Conservation (phyloP, 2,113 vertebrate species). For the Candoia aspera region DNA sequence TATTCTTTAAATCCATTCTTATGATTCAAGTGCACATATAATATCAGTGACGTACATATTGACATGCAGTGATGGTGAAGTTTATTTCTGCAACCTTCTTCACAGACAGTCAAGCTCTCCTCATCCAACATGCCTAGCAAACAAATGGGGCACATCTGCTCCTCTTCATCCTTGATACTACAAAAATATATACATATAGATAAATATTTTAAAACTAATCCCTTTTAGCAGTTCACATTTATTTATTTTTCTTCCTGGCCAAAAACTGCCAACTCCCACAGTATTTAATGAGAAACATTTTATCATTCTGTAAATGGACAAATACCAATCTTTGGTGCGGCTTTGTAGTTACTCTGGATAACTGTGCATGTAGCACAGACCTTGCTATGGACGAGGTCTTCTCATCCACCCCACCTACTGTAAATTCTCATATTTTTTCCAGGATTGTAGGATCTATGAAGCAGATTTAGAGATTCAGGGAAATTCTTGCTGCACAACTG, state of each 20-base stretch:
- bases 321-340: background rate
- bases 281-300: background rate
- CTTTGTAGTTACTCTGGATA: background rate
- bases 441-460: background rate
- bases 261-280: background rate
- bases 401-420: background rate
- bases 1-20: background rate
- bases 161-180: constrained; percentile 90
- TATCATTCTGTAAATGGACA: background rate
- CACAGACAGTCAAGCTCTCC: constrained; percentile 87
- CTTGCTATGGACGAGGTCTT: background rate
- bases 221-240: background rate
- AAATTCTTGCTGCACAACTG: no score
- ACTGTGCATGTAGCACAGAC: no score
- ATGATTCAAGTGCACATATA: constrained; percentile 3
- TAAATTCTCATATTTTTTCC: background rate
- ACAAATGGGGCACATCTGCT: constrained; percentile 93
- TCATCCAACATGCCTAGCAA: constrained; percentile 91
- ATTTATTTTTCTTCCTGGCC: background rate
- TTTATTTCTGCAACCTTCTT: constrained; percentile 91
- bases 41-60: constrained; percentile 80
- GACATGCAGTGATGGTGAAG: constrained; percentile 95
- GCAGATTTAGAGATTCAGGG: no score
- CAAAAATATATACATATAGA: background rate
- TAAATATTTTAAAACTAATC: background rate